phyloP scores from a whole-genome alignment of 2,113 vertebrate species.

The Alethe castanea region DNA sequence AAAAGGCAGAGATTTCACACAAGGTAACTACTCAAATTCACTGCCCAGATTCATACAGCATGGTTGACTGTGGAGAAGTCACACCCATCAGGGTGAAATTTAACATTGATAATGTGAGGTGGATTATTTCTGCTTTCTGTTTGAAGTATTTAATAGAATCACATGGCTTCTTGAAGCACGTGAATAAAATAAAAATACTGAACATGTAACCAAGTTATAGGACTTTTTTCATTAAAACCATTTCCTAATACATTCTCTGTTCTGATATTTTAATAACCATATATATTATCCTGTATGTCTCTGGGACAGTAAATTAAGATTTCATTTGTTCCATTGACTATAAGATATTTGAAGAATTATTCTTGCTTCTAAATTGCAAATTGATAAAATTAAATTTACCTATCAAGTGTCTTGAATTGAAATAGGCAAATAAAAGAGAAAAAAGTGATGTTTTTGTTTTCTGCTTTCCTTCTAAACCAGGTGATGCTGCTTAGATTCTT shows the following conservation, averaged over 20 bases:
- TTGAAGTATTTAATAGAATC: not conserved
- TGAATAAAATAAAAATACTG: not conserved
- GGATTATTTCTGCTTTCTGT: not conserved
- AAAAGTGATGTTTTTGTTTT: slow-evolving; percentile 15
- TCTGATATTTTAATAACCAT: not conserved
- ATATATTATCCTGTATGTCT: not conserved
- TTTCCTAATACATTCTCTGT: not conserved
- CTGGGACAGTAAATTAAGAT: not conserved
- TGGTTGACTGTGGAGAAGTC: not conserved
- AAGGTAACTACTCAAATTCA: not conserved
- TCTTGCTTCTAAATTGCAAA: not conserved
- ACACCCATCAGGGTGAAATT: not conserved
- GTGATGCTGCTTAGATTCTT: slow-evolving; percentile 26
- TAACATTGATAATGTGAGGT: not conserved
- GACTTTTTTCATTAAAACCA: not conserved
- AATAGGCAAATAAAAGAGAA: not conserved
- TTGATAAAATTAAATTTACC: not conserved
- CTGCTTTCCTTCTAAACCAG: slow-evolving; percentile 12
- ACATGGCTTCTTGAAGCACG: not conserved
- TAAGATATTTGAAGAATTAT: not conserved
- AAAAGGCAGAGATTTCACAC: not conserved
- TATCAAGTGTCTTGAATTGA: not conserved
- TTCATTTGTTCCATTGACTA: not conserved
- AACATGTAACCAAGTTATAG: not conserved
- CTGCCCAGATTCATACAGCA: not conserved